Base-by-base conservation (phyloP, 2,113 vertebrate species). In the Polyodon spathula region DNA sequence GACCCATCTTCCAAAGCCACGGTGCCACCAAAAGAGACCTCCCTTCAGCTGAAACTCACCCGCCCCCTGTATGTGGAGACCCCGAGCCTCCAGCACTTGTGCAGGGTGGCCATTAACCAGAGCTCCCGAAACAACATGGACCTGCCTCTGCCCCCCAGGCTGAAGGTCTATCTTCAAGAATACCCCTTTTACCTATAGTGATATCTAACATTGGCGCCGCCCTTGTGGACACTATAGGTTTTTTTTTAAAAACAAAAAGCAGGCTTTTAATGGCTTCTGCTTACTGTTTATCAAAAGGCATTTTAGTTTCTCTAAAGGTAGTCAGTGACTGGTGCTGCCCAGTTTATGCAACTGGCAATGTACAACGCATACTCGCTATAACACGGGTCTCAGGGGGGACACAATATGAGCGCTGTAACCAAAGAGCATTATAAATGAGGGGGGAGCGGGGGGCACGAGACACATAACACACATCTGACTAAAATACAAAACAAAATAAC, bases 181-280 rank as follows among this genome's bases (percentile, higher is more conserved):
- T 78, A 78, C n/a, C 73, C 75, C 0, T 78, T 74, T 15, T 38
- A 69, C 9, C 61, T 73, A 12, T 76, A 71, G 66, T 37, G 51
- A 37, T 40, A 57, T 57, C 12, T 57, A 5, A 15, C 11, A 4
- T 10, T 12, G 4, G 46, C 4, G 46, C 4, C 46, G 6, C 11
- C 46, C 6, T 50, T 50, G 11, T 50, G 46, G 4, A 50, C 46
- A 10, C 11, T 50, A 14, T 5, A 50, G 4, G 11, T 5, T 50
- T 7, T 50, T 50, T 50, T 12, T 50, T 50, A 5, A n/a, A n/a
- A n/a, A n/a, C n/a, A n/a, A n/a, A n/a, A n/a, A 57, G 12, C 5
- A 38, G 39, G 38, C 4, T 14, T 5, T 6, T 39, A 40, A 2
- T 38, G 38, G 6, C 10, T 6, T 8, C n/a, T 46, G 5, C 5